Conservation (phyloP, 2,113 vertebrate genomes). For the Channa maculata region DNA sequence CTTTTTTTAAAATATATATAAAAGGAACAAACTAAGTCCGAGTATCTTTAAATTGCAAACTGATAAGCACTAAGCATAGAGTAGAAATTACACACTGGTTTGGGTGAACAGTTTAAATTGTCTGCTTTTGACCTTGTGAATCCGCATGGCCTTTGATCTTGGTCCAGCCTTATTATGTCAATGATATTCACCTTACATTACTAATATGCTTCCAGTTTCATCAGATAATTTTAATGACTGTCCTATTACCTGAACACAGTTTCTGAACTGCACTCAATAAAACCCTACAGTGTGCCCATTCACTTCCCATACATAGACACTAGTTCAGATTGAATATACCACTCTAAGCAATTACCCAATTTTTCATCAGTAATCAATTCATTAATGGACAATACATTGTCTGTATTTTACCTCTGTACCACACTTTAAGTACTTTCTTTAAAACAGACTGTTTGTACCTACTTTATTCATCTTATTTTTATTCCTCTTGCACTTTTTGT, state of each 20-base stretch:
- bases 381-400: background rate
- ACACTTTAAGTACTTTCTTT: background rate
- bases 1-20: background rate
- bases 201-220: slow-evolving; percentile 42
- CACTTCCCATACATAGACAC: slow-evolving; percentile 2
- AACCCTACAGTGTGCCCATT: slow-evolving; percentile 10
- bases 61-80: background rate
- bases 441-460: background rate
- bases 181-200: slow-evolving; percentile 45
- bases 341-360: slow-evolving; percentile 4
- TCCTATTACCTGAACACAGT: slow-evolving; percentile 43
- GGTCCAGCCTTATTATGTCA: slow-evolving; percentile 18
- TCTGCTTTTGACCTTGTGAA: slow-evolving; percentile 2
- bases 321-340: slow-evolving; percentile 32
- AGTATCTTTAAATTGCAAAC: background rate
- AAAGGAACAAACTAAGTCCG: background rate
- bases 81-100: background rate
- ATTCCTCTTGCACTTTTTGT: slow-evolving; percentile 20
- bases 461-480: background rate
- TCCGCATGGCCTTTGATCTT: background rate
- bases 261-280: slow-evolving; percentile 47
- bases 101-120: background rate
- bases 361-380: background rate
- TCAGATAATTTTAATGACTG: slow-evolving; percentile 47
- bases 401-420: no score